A percentile compares a stretch with the other conserved stretches of the same genome.
Evolutionary conservation across 2,888 invertebrate genomes (phyloP).

Genomic region (Calephelis perditalis): DNA sequence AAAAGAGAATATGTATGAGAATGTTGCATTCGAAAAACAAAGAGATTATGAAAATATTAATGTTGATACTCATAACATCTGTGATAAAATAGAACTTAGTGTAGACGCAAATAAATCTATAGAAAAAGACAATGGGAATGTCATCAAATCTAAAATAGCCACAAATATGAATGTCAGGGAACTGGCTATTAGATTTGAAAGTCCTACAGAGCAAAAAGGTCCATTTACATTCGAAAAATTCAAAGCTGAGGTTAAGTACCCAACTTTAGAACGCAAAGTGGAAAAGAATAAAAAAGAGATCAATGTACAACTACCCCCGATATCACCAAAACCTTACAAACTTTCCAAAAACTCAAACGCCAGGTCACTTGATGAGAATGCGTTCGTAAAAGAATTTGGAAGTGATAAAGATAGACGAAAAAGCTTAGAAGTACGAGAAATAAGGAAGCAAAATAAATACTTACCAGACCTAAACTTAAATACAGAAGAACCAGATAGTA

Average conservation of each 20-base stretch:
- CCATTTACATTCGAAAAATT: conserved; percentile 77
- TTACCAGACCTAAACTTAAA: conserved; percentile 66
- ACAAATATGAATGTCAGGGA: conserved; percentile 78
- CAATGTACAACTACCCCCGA: conserved; percentile 73
- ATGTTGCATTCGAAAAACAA: conserved; percentile 45
- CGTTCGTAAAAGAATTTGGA: conserved; percentile 83
- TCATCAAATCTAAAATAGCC: conserved; percentile 37
- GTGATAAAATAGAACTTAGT: conserved; percentile 49
- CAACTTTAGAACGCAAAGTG: conserved; percentile 51
- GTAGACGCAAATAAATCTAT: conserved; percentile 34
- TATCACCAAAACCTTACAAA: conserved; percentile 77
- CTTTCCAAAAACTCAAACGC: conserved; percentile 81
- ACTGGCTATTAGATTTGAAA: conserved; percentile 81
- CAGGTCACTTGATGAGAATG: conserved; percentile 85
- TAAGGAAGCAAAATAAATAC: conserved; percentile 78
- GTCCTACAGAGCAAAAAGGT: conserved; percentile 77
- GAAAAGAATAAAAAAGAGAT: conserved; percentile 45
- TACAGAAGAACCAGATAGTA: conserved; percentile 44
- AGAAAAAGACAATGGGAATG: conserved; percentile 58
- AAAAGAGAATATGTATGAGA: conserved; percentile 55
- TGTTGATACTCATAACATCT: conserved; percentile 52
- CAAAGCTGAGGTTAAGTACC: conserved; percentile 61
- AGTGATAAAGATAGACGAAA: conserved; percentile 74
- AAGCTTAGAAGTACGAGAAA: conserved; percentile 79
- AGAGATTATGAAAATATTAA: conserved; percentile 62